These are phyloP conservation scores for human (Homo sapiens) DNA, from an alignment of 2,113 vertebrate species.

Conservation along the genomic window GRCh38 chr2:206937001-206937500, in stretches of 20 bases:
- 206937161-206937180: constrained; percentile 43
- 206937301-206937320: constrained; percentile 22
- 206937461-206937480: background rate
- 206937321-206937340: background rate
- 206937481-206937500: background rate
- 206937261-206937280: background rate
- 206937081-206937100: constrained; percentile 57
- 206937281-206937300: background rate
- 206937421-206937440: background rate
- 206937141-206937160: constrained; percentile 60
- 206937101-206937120: constrained; percentile 54
- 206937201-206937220: constrained; percentile 4
- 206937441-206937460: background rate
- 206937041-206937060: constrained; percentile 44
- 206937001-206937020: constrained; percentile 13
- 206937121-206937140: constrained; percentile 54
- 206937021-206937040: constrained; percentile 26
- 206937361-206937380: background rate
- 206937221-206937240: constrained; percentile 15
- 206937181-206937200: constrained; percentile 33
- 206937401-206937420: background rate
- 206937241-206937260: constrained; percentile 22
- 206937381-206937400: background rate
- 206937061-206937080: constrained; percentile 60
- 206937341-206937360: background rate